A percentile compares a stretch with the other conserved stretches of the same genome.
Conservation (phyloP, 2,797 vertebrate genomes). For the Pyrocephalus nanus region DNA sequence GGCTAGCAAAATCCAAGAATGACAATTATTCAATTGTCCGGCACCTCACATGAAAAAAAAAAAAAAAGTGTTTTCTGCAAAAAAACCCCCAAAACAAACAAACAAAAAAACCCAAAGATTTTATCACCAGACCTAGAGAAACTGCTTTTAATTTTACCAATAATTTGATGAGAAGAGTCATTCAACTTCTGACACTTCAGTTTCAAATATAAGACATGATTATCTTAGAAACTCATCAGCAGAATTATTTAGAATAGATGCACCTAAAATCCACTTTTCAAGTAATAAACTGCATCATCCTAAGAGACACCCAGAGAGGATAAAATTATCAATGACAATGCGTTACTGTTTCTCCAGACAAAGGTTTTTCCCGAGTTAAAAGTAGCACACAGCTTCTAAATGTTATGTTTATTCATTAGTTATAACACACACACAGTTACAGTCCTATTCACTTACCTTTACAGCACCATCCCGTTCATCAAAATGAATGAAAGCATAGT, state of each 20-base stretch:
- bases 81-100: background rate
- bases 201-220: background rate
- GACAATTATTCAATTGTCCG: background rate
- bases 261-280: background rate
- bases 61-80: background rate
- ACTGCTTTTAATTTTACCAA: background rate
- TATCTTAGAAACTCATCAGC: background rate
- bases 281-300: background rate
- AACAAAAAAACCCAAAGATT: background rate
- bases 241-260: background rate
- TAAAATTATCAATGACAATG: background rate
- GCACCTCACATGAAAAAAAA: background rate
- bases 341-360: background rate
- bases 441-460: constrained; percentile 82
- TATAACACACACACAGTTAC: background rate
- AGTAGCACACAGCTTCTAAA: background rate
- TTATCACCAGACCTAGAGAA: background rate
- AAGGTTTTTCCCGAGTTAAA: background rate
- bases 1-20: background rate
- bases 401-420: background rate
- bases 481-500: constrained; percentile 99
- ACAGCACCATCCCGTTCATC: constrained; percentile 96
- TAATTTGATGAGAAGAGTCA: background rate
- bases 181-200: background rate
- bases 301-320: background rate